Percentiles rank a stretch among this genome's conserved stretches.
These are phyloP conservation scores for Sprattus sprattus DNA, from an alignment of 2,113 vertebrate genomes.

Conservation along the genomic window DNA sequence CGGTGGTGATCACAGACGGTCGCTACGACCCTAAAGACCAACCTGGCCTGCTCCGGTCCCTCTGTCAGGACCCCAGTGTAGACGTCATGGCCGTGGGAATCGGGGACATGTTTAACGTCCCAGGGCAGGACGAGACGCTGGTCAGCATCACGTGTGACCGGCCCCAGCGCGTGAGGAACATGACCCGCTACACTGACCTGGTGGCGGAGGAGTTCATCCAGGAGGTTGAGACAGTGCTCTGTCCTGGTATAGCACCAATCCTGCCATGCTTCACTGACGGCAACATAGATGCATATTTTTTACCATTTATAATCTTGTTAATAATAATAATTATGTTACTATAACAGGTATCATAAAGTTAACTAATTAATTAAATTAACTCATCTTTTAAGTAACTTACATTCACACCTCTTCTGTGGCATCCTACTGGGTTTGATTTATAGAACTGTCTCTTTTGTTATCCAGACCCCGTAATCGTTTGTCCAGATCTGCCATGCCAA, in stretches of 20 bases:
- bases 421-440: not conserved
- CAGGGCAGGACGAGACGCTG: constrained; percentile 84
- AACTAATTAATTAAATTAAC: not conserved
- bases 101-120: constrained; percentile 92
- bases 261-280: not conserved
- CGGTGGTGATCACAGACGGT: constrained; percentile 94
- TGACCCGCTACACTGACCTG: constrained; percentile 91
- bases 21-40: constrained; percentile 92
- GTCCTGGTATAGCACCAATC: constrained; percentile 76
- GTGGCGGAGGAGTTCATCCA: constrained; percentile 95
- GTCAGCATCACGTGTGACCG: constrained; percentile 81
- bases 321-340: too few species aligned
- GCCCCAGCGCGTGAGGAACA: constrained; percentile 75
- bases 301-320: not conserved
- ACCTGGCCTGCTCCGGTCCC: constrained; percentile 78
- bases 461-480: constrained; percentile 87
- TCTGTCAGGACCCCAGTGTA: constrained; percentile 74
- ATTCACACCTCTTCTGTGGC: not conserved
- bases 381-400: not conserved
- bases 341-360: not conserved
- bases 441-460: constrained; percentile 51
- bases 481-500: constrained; percentile 95
- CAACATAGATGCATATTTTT: not conserved
- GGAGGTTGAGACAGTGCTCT: constrained; percentile 84
- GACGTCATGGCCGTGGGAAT: constrained; percentile 92